These are phyloP conservation scores for Drosophila sechellia DNA, from an alignment of 1,140 invertebrate genomes.

Conservation along the genomic window DNA sequence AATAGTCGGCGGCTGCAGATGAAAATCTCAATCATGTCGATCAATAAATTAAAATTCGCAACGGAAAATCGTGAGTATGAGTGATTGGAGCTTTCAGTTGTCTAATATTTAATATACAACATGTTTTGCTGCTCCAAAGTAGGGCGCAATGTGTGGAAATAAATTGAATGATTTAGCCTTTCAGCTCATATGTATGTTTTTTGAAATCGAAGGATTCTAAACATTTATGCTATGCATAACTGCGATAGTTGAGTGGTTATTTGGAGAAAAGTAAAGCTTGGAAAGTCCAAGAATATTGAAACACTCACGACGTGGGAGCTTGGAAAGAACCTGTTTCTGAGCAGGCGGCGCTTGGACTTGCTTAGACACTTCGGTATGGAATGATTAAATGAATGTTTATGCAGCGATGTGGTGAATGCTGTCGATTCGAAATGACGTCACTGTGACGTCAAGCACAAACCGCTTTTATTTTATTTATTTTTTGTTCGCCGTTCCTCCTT, in stretches of 20 bases:
- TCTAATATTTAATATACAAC: background rate
- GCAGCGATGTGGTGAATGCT: constrained; percentile 61
- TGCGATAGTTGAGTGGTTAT: background rate
- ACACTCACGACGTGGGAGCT: constrained; percentile 39
- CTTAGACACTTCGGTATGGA: constrained; percentile 72
- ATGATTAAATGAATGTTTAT: constrained; percentile 79
- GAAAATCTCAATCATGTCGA: constrained; percentile 1
- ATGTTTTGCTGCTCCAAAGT: background rate
- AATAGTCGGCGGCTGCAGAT: constrained; percentile 2
- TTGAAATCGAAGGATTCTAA: background rate
- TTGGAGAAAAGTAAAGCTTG: background rate
- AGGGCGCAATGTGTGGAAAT: background rate
- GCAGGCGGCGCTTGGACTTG: constrained; percentile 57
- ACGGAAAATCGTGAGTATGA: background rate
- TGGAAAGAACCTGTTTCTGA: constrained; percentile 32
- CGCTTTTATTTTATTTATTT: constrained; percentile 59
- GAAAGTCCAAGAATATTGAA: constrained; percentile 2
- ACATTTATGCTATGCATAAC: background rate
- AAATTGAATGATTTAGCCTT: background rate
- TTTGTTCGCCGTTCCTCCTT: constrained; percentile 36
- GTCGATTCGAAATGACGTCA: constrained; percentile 73
- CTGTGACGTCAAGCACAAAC: constrained; percentile 75
- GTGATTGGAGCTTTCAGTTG: constrained; percentile 3
- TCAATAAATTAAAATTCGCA: constrained; percentile 19
- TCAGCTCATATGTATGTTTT: background rate